phyloP scores from a whole-genome alignment of 2,888 invertebrate species.

The Taenaris catops region DNA sequence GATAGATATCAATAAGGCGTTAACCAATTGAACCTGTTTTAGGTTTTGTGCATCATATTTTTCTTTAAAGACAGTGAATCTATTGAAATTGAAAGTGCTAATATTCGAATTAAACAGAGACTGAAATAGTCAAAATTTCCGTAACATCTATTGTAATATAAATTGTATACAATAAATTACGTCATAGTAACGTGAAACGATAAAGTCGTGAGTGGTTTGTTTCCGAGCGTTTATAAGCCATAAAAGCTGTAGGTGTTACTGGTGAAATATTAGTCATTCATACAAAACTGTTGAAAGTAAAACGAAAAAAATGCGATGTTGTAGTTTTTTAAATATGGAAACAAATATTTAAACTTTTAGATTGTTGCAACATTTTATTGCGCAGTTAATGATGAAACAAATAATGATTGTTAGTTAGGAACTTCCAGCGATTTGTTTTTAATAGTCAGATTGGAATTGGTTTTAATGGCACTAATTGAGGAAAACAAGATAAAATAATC shows the following conservation, averaged over 20 bases:
- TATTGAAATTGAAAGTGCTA: no score
- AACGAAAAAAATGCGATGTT: no score
- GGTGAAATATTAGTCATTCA: conserved; percentile 3
- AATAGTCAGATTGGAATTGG: conserved; percentile 12
- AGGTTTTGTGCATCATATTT: no score
- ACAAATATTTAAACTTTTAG: no score
- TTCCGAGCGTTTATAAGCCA: not conserved
- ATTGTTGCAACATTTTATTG: not conserved
- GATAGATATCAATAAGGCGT: no score
- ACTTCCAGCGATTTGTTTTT: conserved; percentile 13
- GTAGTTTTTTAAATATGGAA: no score
- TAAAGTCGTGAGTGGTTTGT: conserved; percentile 7
- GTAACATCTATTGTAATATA: not conserved
- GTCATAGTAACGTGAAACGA: conserved; percentile 5
- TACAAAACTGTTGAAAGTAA: no score
- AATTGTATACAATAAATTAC: not conserved
- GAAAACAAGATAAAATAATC: conserved; percentile 11
- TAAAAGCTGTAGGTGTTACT: no score
- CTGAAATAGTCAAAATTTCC: not conserved
- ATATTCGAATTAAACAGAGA: no score
- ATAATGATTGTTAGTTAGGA: conserved; percentile 8
- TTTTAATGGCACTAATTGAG: conserved; percentile 15
- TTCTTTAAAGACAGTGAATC: no score
- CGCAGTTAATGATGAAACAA: conserved; percentile 12
- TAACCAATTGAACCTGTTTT: no score